Evolutionary conservation across 2,888 invertebrate genomes (phyloP), one percentile per base, ranked within the genome.

Genomic region (Eupithecia dodoneata): DNA sequence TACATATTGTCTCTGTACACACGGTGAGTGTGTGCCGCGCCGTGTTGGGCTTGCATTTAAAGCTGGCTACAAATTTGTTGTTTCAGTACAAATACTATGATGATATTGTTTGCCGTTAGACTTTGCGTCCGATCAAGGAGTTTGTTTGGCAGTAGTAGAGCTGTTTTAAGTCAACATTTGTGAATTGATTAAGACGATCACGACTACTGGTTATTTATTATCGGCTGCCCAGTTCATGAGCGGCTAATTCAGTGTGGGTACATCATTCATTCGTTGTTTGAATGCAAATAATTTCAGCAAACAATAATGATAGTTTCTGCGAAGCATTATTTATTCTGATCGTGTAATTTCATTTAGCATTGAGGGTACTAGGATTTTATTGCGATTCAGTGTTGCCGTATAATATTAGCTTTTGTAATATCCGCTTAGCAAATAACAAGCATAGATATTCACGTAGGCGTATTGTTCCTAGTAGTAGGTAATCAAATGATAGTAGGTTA

Each of bases 21-120:
- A 95, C 85, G 85, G 86, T 89, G 92, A 94, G 94, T 94, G 93
- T 93, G 93, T 93, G 92, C 89, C 90, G 13, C 42, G 66, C 66
- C 47, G 90, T 92, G 93, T 93, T 91, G 91, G 91, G 93, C 93
- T 92, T 92, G 93, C 93, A 94, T 94, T 94, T 93, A 93, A 94
- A 95, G 94, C 93, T 94, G 87, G 93, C 93, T 94, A 94, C 94
- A 94, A 94, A 94, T 94, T 94, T 94, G 94, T 94, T 95, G 93
- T 94, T 94, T 90, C 93, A 93, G 91, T 92, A 94, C 94, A 94
- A 94, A 94, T 94, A 94, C 90, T 91, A 93, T 91, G 92, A 92
- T 93, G 93, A 94, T 94, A 94, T 93, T 94, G 94, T 95, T 94
- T 94, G 94, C 91, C 87, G 91, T 94, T 91, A 89, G 92, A 91